phyloP scores from a whole-genome alignment of 2,113 vertebrate species.

The Prietella phreatophila region DNA sequence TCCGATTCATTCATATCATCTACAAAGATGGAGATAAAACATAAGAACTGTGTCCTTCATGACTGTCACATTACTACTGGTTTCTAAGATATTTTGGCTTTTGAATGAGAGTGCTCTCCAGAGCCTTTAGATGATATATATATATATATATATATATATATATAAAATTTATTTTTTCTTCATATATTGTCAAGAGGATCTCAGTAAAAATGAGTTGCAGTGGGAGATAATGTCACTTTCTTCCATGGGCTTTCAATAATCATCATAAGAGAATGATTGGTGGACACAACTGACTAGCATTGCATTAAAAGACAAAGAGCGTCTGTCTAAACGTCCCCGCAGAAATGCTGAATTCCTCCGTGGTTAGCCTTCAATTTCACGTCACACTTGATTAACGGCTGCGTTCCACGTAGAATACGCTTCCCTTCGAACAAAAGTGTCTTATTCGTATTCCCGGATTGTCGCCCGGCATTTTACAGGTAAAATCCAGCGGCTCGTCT shows the following conservation, averaged over 20 bases:
- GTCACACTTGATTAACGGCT: conserved; percentile 47
- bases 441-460: neutral
- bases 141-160: neutral
- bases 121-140: neutral
- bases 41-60: conserved; percentile 12
- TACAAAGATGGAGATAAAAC: conserved; percentile 3
- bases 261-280: conserved; percentile 42
- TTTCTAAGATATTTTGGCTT: conserved; percentile 31
- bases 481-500: neutral
- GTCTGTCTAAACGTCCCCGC: conserved; percentile 47
- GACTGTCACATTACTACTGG: conserved; percentile 19
- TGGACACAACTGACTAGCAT: conserved; percentile 51
- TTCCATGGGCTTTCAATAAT: conserved; percentile 47
- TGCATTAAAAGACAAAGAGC: conserved; percentile 42
- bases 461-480: neutral
- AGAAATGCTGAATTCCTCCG: conserved; percentile 38
- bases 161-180: neutral
- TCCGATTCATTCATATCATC: conserved; percentile 9
- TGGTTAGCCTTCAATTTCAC: conserved; percentile 46
- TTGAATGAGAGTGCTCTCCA: conserved; percentile 16
- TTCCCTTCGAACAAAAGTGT: neutral
- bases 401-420: conserved; percentile 7
- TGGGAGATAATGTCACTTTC: conserved; percentile 39
- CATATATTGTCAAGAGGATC: conserved; percentile 46
- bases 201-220: conserved; percentile 44